These are phyloP conservation scores for Himantopus leucocephalus DNA, from an alignment of 2,113 vertebrate species.

Conservation along the genomic window DNA sequence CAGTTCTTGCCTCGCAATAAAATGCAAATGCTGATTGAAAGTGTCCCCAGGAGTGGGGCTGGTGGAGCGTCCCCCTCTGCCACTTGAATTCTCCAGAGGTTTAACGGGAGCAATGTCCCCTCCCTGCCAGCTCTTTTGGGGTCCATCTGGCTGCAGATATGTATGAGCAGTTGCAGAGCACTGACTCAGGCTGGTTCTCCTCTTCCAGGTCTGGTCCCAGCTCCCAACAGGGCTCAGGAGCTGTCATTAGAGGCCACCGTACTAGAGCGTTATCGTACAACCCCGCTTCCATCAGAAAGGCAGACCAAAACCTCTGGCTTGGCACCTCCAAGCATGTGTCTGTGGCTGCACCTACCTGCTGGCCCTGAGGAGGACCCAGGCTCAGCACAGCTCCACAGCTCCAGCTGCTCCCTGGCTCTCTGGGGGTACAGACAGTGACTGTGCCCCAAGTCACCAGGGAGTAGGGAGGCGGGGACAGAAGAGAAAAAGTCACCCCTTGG, in stretches of 20 bases:
- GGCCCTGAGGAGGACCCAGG: too few species aligned
- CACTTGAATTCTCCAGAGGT: neutral
- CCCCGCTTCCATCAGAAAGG: neutral
- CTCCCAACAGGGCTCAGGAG: neutral
- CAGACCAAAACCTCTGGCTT: neutral
- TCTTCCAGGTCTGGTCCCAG: neutral
- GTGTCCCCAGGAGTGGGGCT: neutral
- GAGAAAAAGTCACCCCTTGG: neutral
- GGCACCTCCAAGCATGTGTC: neutral
- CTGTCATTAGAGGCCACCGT: neutral
- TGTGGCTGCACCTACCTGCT: too few species aligned
- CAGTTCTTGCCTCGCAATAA: neutral
- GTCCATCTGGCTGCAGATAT: neutral
- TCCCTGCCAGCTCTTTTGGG: neutral
- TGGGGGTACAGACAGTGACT: too few species aligned
- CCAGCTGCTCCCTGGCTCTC: too few species aligned
- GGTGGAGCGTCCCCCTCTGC: neutral
- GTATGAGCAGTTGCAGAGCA: neutral
- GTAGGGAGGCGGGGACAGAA: neutral
- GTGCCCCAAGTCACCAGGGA: neutral
- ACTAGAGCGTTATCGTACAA: neutral
- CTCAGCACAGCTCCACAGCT: too few species aligned
- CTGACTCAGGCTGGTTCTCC: neutral
- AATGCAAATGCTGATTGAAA: neutral
- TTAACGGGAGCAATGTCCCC: fast-evolving